Base-by-base conservation (phyloP, 2,888 invertebrate species). In the Sphaeridia pumilis region DNA sequence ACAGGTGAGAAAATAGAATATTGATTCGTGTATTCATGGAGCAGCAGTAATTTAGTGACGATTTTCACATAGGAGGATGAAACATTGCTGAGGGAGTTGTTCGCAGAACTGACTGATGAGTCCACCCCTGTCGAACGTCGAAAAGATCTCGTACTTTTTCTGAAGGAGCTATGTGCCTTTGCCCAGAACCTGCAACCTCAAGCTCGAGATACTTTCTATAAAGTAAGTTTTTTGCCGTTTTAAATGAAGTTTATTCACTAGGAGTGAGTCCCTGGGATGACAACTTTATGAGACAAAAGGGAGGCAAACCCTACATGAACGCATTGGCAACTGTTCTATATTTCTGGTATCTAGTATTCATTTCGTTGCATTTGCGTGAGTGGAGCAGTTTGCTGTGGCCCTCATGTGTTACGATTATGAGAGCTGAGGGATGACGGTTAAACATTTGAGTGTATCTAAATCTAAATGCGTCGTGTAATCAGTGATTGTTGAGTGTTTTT, bases 131-230 rank as follows among this genome's bases (percentile, higher is more conserved):
- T 90, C 64, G 72, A 76, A 14, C 87, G 90, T 70, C 78, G 95
- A 67, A 79, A 90, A 68, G 98, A 99, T 73, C 80, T 95, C 69
- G 89, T 95, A 62, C 76, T 94, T 67, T 99, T 99, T 77, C 78
- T 99, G 65, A 97, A 95, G 72, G 99, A 99, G 73, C 95, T 95
- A 75, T 97, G 97, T 76, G 92, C 90, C 73, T 95, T 95, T 78
- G 94, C 97, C 65, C 95, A 97, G 76, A 94, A 93, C 70, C 76
- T 99, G 62, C 98, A 98, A 72, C 90, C 93, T 20, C 90, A 88
- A 70, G 92, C 89, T 66, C 89, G 95, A 72, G 98, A 99, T 72
- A 82, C 84, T 38, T 98, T 98, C 75, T 97, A 95, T 75, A 95
- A 94, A 73, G 78, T 75, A 59, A 54, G 51, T 4, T 14, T 34